These are phyloP conservation scores for Andrena minutula DNA, from an alignment of 2,888 invertebrate genomes.

Conservation along the genomic window DNA sequence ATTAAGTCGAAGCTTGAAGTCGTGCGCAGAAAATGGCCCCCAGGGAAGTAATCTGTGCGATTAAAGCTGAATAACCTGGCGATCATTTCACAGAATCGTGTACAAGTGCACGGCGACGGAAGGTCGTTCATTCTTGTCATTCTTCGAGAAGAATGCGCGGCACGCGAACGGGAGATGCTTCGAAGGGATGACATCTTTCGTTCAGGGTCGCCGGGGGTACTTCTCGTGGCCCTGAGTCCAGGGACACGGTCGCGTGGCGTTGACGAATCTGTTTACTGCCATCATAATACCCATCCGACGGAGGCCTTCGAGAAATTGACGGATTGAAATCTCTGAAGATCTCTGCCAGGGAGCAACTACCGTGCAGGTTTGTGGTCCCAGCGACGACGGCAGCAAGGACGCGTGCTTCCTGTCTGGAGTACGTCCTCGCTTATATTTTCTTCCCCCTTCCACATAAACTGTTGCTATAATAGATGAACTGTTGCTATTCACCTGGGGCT, in stretches of 20 bases:
- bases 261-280: constrained; percentile 77
- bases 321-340: constrained; percentile 44
- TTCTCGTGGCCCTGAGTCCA: constrained; percentile 46
- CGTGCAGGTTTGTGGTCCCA: constrained; percentile 42
- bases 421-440: neutral
- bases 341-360: constrained; percentile 50
- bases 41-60: neutral
- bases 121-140: constrained; percentile 37
- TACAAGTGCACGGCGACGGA: constrained; percentile 26
- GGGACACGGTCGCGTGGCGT: constrained; percentile 63
- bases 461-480: no score
- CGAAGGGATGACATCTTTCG: constrained; percentile 26
- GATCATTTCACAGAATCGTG: constrained; percentile 12
- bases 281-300: constrained; percentile 56
- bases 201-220: constrained; percentile 32
- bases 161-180: constrained; percentile 76
- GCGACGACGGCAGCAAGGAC: neutral
- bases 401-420: neutral
- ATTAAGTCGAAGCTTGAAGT: neutral
- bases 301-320: constrained; percentile 55
- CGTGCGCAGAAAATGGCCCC: neutral
- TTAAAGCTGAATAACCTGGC: neutral
- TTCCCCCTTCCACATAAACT: neutral
- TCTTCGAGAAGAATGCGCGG: constrained; percentile 61
- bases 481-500: no score